These are phyloP conservation scores for Erythrolamprus reginae DNA, from an alignment of 2,113 vertebrate genomes.

Conservation along the genomic window DNA sequence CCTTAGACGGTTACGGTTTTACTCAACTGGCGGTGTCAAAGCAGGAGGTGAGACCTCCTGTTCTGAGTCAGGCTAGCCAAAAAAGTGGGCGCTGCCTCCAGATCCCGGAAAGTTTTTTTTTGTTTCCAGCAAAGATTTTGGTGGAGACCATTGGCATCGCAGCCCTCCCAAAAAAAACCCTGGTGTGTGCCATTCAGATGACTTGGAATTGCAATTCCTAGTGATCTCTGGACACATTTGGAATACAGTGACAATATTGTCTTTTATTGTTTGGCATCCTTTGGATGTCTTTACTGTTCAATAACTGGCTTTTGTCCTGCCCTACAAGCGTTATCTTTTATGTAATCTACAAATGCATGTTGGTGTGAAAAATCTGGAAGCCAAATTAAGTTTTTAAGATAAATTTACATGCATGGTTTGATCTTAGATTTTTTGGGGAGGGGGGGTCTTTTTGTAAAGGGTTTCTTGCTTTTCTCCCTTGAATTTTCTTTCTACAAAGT, in stretches of 20 bases:
- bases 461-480: not conserved
- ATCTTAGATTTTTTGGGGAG: not conserved
- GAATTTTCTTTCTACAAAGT: not conserved
- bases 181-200: not conserved
- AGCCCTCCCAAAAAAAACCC: not conserved
- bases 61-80: not conserved
- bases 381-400: not conserved
- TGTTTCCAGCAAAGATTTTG: not conserved
- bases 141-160: not conserved
- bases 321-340: not conserved
- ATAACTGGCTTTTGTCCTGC: not conserved
- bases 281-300: not conserved
- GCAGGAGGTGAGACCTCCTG: not conserved
- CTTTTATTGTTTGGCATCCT: not conserved
- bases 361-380: not conserved
- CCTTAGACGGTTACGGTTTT: not conserved
- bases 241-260: not conserved
- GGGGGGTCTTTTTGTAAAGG: not conserved
- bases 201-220: not conserved
- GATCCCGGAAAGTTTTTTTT: too few species aligned
- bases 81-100: not conserved
- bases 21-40: not conserved
- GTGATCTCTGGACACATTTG: not conserved
- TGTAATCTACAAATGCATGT: not conserved
- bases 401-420: not conserved